Base-by-base conservation (phyloP, 2,888 invertebrate genomes). In the Apodemia mormo region DNA sequence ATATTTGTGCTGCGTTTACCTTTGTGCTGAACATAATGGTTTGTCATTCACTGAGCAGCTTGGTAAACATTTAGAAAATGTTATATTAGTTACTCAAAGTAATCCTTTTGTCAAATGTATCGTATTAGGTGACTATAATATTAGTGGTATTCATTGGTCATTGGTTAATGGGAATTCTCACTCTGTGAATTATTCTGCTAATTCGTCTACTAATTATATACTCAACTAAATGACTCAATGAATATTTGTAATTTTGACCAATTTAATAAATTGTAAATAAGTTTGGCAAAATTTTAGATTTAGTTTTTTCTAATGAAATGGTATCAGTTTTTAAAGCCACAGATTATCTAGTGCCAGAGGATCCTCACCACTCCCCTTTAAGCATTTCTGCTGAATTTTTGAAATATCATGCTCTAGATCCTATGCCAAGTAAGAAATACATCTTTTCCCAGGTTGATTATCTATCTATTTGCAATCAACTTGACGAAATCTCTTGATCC, bases 201-300 rank as follows among this genome's bases (percentile, higher is more conserved):
- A 54, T 22, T 56, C 22, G 22, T 56, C 54, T 14, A n/a, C n/a
- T n/a, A n/a, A n/a, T 56, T 22, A 56, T 29, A 54, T 54, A 54
- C 54, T 54, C 54, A 54, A 54, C 54, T 54, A n/a, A 54, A 14
- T n/a, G n/a, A 54, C 54, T 54, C 52, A 52, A 52, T 54, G 54
- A 54, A 54, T n/a, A 54, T 54, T 54, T 54, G 54, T 54, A 54
- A 54, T 54, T 54, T 54, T 54, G n/a, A n/a, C 54, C 54, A 54
- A 54, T 54, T n/a, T 10, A 54, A 54, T 54, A 54, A n/a, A 54
- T 54, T 54, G 7, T 52, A 52, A 52, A n/a, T n/a, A 14, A 52
- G 5, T 52, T n/a, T 52, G 14, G n/a, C n/a, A 52, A 54, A 43
- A 8, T 43, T n/a, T n/a, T 54, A 54, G n/a, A 54, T 54, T 54